Percentiles rank a stretch among this genome's conserved stretches.
These are phyloP conservation scores for Odontomachus brunneus DNA, from an alignment of 1,140 invertebrate genomes.

Conservation along the genomic window DNA sequence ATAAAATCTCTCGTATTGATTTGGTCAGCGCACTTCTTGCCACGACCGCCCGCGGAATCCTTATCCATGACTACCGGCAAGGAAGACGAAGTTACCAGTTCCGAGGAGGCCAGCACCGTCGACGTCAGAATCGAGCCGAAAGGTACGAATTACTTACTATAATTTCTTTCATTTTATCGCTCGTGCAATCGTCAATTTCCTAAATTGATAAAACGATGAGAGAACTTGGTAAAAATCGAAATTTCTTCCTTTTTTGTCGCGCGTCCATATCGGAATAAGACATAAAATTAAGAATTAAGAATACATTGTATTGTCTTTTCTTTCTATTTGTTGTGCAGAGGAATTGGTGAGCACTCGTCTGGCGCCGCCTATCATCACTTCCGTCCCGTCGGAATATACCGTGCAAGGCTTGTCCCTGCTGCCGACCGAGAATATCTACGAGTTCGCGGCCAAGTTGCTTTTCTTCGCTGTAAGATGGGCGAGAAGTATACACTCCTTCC, in stretches of 20 bases:
- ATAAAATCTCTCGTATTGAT: conserved; percentile 27
- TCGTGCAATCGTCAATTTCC: background rate
- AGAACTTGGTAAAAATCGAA: background rate
- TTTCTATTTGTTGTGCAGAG: conserved; percentile 61
- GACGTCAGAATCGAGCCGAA: conserved; percentile 65
- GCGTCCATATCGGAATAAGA: no score
- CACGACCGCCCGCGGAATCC: conserved; percentile 77
- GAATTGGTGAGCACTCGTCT: conserved; percentile 72
- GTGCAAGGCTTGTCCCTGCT: conserved; percentile 80
- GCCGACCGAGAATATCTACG: conserved; percentile 88
- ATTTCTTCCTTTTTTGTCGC: background rate
- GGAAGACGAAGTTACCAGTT: conserved; percentile 91
- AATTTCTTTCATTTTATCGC: background rate
- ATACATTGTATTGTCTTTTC: no score
- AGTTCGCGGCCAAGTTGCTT: conserved; percentile 91
- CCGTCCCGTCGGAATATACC: conserved; percentile 75
- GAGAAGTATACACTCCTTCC: conserved; percentile 90
- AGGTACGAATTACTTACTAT: conserved; percentile 39
- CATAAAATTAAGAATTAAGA: no score
- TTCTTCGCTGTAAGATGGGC: conserved; percentile 92
- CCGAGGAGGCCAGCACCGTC: conserved; percentile 87
- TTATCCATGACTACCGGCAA: conserved; percentile 83
- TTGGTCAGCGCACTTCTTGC: conserved; percentile 77
- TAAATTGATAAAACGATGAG: background rate
- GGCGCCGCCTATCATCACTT: conserved; percentile 72